phyloP scores from a whole-genome alignment of 1,140 invertebrate species.

The Ctenoplectra terminalis region DNA sequence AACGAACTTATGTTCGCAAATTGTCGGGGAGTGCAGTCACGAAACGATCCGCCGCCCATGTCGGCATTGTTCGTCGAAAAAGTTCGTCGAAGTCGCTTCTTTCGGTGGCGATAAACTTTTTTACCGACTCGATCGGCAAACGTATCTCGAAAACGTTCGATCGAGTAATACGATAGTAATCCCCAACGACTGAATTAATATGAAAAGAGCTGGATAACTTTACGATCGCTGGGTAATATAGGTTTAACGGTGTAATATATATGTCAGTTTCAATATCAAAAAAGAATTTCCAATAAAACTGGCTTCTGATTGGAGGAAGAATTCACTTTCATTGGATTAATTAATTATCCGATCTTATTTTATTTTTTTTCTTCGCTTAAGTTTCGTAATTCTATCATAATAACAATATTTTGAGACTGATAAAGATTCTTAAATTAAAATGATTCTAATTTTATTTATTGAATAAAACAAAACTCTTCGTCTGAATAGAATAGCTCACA shows the following conservation, averaged over 20 bases:
- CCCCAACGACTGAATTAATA: slow-evolving; percentile 29
- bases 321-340: neutral
- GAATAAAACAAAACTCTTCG: too few relatives aligned
- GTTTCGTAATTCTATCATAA: too few relatives aligned
- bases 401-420: neutral
- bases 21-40: neutral
- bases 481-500: too few relatives aligned
- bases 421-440: too few relatives aligned
- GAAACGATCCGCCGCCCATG: neutral
- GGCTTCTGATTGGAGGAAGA: neutral
- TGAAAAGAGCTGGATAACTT: neutral
- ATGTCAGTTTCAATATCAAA: neutral
- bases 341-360: neutral
- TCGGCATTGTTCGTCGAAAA: neutral
- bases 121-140: neutral
- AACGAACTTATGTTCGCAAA: neutral
- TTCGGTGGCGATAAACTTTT: neutral
- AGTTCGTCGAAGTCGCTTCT: neutral
- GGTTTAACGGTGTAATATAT: neutral
- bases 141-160: neutral
- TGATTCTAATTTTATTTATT: too few relatives aligned
- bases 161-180: neutral
- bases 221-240: neutral
- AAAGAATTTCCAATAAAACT: neutral
- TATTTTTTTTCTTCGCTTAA: neutral